Evolutionary conservation across 2,888 invertebrate genomes (phyloP), one percentile per base, ranked within the genome.

Genomic region (Drosophila mimetica): DNA sequence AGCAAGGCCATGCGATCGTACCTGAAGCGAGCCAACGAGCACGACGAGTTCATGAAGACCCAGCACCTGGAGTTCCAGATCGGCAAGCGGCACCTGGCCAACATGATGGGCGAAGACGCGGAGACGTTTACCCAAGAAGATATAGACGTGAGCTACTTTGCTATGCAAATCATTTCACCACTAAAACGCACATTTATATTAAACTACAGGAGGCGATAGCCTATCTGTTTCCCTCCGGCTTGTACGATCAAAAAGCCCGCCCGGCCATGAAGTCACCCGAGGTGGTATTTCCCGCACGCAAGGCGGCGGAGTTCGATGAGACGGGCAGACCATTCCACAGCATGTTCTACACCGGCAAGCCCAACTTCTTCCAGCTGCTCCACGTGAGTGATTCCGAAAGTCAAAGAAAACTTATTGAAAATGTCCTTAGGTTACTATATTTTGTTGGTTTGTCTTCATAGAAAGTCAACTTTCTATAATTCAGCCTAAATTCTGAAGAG

Each of bases 41-140:
- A 98, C 89, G 96, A 97, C 89, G 94, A 95, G 71, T 97, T 98
- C 89, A 96, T 98, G 94, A 94, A 95, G 85, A 93, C 94, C 72
- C 95, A 97, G 91, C 93, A 93, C 51, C 91, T 94, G 11, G 97
- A 98, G 86, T 99, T 95, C 91, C 95, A 97, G 90, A 95, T 98
- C 86, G 99, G 99, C 14, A 97, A 96, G 91, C 93, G 98, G 32
- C 98, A 99, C 93, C 93, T 99, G 73, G 99, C 99, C 0, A 99
- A 98, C 91, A 99, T 99, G 95, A 99, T 99, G 99, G 99, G 99
- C 0, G 95, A 95, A 91, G 96, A 99, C 93, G 95, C 96, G 0
- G 96, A 97, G 86, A 95, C 94, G 0, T 97, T 99, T 90, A 96
- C 96, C 0, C 97, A 98, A 90, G 93, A 95, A 57, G 97, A 98